A percentile compares a stretch with the other conserved stretches of the same genome.
These are phyloP conservation scores for Eubasilissa regina DNA, from an alignment of 1,140 invertebrate genomes.

Conservation along the genomic window DNA sequence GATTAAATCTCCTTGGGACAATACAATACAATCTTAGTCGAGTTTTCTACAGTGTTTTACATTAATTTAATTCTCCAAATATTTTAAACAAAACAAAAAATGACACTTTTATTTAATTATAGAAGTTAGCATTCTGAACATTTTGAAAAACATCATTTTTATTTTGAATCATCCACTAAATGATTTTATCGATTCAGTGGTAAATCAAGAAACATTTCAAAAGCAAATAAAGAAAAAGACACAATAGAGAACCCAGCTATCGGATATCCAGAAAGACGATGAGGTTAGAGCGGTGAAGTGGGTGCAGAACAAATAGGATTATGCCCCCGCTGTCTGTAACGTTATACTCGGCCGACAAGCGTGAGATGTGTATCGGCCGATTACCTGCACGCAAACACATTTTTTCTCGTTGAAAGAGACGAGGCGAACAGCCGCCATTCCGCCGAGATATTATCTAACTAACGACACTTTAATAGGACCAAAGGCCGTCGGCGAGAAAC, in stretches of 20 bases:
- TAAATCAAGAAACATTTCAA: not conserved
- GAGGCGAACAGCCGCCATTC: constrained; percentile 29
- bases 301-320: constrained; percentile 33
- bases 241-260: not conserved
- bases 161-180: too few relatives aligned
- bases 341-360: constrained; percentile 34
- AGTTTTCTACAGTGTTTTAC: too few relatives aligned
- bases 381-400: constrained; percentile 47
- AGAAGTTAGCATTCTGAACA: too few relatives aligned
- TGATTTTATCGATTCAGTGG: not conserved
- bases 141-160: too few relatives aligned
- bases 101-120: too few relatives aligned
- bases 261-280: not conserved
- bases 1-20: constrained; percentile 30
- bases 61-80: too few relatives aligned
- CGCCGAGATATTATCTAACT: constrained; percentile 52
- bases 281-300: constrained; percentile 22
- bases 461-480: constrained; percentile 58
- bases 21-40: not conserved
- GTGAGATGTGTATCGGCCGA: constrained; percentile 45
- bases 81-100: too few relatives aligned
- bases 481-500: constrained; percentile 46
- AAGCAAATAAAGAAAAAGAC: too few relatives aligned
- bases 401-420: constrained; percentile 44
- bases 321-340: constrained; percentile 33